Evolutionary conservation across 2,888 invertebrate species (phyloP), one percentile per base, ranked within the genome.

Genomic region (Drosophila differens): DNA sequence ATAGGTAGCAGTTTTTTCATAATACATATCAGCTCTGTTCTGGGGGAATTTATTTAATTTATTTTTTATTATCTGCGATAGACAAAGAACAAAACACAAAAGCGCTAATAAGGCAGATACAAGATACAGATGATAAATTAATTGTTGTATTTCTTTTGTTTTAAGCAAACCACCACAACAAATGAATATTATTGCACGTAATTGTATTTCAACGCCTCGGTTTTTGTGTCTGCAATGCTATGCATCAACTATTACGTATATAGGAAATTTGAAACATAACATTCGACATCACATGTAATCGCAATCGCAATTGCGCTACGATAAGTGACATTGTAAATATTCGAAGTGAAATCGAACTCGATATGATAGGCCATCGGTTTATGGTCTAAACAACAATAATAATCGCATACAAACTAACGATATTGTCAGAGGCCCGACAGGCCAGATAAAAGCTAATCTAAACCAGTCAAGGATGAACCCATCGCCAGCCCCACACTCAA

Each of bases 281-380:
- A 44, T 41, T 55, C 35, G 22, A 53, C 32, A 53, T 32, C 22
- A 25, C 39, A 65, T 65, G 65, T 70, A 41, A 68, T 57, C 72
- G 65, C 49, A 66, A 66, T 65, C 61, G 61, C 52, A 76, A 77
- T 69, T 60, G 37, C 55, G 55, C 39, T 63, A 53, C 52, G 62
- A 66, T 74, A 77, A 62, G 59, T 59, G 65, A 19, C 10, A 63
- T 69, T 77, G 65, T 77, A 74, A 77, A 77, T 74, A 74, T 52
- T 69, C 59, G 10, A 47, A 67, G 61, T 61, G 25, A 57, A 52
- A 76, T 69, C 32, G 65, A 53, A 47, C 4, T 25, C 25, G 25
- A 64, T 28, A n/a, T 51, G 69, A 77, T 74, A 64, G 57, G 74
- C 32, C 59, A 66, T 70, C 41, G 61, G 66, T 70, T 78, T 74